Conservation (phyloP, 2,888 invertebrate species). For the Brenthis hecate region DNA sequence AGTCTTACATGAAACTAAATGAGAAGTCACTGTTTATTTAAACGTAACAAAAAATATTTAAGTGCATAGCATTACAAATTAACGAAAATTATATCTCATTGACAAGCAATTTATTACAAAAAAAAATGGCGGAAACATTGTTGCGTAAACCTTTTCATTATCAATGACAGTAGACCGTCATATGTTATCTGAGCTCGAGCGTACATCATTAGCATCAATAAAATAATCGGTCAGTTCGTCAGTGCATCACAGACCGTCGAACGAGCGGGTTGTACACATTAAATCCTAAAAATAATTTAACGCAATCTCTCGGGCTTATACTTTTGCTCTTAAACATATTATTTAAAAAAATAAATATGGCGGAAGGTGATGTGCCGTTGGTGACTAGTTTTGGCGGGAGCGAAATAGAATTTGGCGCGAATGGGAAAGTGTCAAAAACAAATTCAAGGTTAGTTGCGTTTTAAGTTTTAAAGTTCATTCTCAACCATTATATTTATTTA, state of each 20-base stretch:
- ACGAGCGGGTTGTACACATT: conserved; percentile 44
- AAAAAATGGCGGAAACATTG: conserved; percentile 34
- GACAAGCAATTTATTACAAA: conserved; percentile 11
- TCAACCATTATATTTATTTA: not conserved
- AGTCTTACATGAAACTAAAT: not conserved
- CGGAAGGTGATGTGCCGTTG: conserved; percentile 75
- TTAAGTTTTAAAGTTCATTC: conserved; percentile 31
- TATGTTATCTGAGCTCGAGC: conserved; percentile 63
- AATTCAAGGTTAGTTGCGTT: conserved; percentile 71
- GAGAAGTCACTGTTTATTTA: not conserved
- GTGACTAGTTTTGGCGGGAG: conserved; percentile 72
- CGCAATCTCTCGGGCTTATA: conserved; percentile 34
- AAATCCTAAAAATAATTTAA: conserved; percentile 28
- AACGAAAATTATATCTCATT: conserved; percentile 17
- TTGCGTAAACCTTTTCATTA: conserved; percentile 58
- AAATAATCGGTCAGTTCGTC: conserved; percentile 62
- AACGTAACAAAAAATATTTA: conserved; percentile 7
- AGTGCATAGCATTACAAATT: conserved; percentile 1
- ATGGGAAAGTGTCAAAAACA: conserved; percentile 67
- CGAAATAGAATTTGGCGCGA: conserved; percentile 71
- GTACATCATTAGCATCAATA: conserved; percentile 74
- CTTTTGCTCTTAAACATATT: conserved; percentile 39
- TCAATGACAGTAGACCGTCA: conserved; percentile 68
- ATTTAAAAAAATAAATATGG: conserved; percentile 58
- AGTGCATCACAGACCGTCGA: conserved; percentile 61